phyloP scores from a whole-genome alignment of 2,888 invertebrate species.

The Tipula confusa region DNA sequence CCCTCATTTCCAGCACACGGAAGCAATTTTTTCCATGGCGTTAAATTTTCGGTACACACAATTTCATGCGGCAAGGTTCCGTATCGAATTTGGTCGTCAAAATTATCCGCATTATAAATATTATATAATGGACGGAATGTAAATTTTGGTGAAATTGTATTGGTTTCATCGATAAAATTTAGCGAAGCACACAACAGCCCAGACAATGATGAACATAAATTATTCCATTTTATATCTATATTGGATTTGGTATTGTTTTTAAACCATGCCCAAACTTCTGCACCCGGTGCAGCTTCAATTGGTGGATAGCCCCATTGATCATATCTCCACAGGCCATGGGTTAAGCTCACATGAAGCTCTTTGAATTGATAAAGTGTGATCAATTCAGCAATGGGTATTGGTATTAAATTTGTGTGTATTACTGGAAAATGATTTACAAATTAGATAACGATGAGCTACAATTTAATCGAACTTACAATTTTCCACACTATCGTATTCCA shows the following conservation, averaged over 20 bases:
- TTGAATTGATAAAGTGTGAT: constrained; percentile 76
- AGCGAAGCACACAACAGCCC: constrained; percentile 95
- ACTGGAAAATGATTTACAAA: constrained; percentile 53
- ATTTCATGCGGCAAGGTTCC: constrained; percentile 92
- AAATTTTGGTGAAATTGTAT: constrained; percentile 78
- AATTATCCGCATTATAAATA: not conserved
- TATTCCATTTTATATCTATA: constrained; percentile 80
- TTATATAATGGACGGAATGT: constrained; percentile 65
- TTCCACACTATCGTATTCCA: constrained; percentile 58
- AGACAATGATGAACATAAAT: constrained; percentile 83
- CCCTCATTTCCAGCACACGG: constrained; percentile 92
- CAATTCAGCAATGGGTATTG: constrained; percentile 84
- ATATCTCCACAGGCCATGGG: constrained; percentile 92
- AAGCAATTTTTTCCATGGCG: constrained; percentile 95
- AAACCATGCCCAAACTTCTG: constrained; percentile 94
- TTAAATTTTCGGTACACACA: constrained; percentile 97
- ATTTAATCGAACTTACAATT: constrained; percentile 58
- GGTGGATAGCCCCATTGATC: constrained; percentile 93
- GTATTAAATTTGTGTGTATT: constrained; percentile 80
- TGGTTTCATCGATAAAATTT: constrained; percentile 84
- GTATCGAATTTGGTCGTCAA: constrained; percentile 52
- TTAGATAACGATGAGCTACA: constrained; percentile 30
- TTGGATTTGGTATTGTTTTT: constrained; percentile 52
- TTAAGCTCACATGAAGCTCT: constrained; percentile 86
- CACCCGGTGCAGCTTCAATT: constrained; percentile 85